These are phyloP conservation scores for Rhizoglyphus robini DNA, from an alignment of 1,140 invertebrate species.

Conservation along the genomic window DNA sequence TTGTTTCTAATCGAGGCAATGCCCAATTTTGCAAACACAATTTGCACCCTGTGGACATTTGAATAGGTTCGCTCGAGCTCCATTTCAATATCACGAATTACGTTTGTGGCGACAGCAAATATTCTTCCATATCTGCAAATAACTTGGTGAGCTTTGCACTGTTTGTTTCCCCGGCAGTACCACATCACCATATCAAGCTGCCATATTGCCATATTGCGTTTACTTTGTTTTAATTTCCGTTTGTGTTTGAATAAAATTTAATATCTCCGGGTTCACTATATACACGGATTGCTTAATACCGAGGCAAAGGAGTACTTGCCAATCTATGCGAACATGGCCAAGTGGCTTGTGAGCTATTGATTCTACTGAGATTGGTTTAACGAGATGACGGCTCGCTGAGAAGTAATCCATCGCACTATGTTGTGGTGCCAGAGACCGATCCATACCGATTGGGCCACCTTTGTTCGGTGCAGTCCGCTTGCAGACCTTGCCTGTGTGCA, in stretches of 20 bases:
- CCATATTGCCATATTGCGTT: not conserved
- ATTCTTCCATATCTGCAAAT: constrained; percentile 1
- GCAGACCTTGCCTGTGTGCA: too few species aligned
- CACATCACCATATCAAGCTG: not conserved
- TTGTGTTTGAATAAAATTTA: not conserved
- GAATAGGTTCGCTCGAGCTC: not conserved
- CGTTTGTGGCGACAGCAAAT: not conserved
- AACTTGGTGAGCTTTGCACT: not conserved
- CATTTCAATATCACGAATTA: not conserved
- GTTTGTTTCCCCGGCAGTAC: not conserved
- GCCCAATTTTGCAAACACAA: not conserved
- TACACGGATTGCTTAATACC: not conserved
- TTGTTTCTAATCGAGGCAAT: not conserved
- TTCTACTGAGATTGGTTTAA: too few species aligned
- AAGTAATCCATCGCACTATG: too few species aligned
- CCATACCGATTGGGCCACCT: too few species aligned
- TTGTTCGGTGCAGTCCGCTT: too few species aligned
- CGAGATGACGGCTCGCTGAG: too few species aligned
- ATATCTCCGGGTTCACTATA: not conserved
- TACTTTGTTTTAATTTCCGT: constrained; percentile 13
- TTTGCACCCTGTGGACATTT: constrained; percentile 14
- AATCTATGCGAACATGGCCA: too few species aligned
- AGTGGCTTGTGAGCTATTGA: too few species aligned
- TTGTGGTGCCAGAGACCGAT: too few species aligned
- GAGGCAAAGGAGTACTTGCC: not conserved